Evolutionary conservation across 30 jellyfish, hydroid and myxozoan genomes (phyloP), one percentile per base, ranked within the genome.

Genomic region (Catostylus mosaicus): DNA sequence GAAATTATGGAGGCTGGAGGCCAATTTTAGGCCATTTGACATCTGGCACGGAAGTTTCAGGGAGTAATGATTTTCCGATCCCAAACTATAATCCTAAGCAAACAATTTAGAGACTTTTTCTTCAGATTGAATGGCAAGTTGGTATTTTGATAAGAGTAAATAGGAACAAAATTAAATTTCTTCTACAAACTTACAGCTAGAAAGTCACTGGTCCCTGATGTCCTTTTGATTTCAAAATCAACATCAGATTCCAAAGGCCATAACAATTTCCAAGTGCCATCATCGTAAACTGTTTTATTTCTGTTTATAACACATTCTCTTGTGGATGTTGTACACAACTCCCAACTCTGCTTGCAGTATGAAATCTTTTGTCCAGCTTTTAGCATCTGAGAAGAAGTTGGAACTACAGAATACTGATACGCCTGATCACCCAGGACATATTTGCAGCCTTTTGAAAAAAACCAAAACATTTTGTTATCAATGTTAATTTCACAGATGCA

Each of bases 161-260:
- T n/a, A n/a, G n/a, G n/a, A n/a, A n/a, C n/a, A n/a, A n/a, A n/a
- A n/a, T n/a, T n/a, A n/a, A n/a, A n/a, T n/a, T n/a, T n/a, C n/a
- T n/a, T 8, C 3, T n/a, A 26, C 6, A 26, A n/a, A 14, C 69
- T 60, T 36, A 78, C 89, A 59, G 14, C 9, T 27, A 78, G 12
- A n/a, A 50, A 19, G 36, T 63, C 80, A 46, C 73, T 78, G 1
- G 30, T 12, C 26, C 63, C 73, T 0, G 51, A 14, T 60, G 11
- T 78, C 47, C 29, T 46, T 1, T 23, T 33, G 50, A 78, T 63
- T 38, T 62, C 43, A 30, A 78, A 34, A 51, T 78, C 89, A 63
- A 63, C 75, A 0, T 35, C 73, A 0, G 52, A 18, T 18, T 46
- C 23, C 52, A 7, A 9, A 27, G 73, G 64, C 89, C 89, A 78